Conservation (phyloP, 1,140 invertebrate genomes). For the Neodiprion lecontei region DNA sequence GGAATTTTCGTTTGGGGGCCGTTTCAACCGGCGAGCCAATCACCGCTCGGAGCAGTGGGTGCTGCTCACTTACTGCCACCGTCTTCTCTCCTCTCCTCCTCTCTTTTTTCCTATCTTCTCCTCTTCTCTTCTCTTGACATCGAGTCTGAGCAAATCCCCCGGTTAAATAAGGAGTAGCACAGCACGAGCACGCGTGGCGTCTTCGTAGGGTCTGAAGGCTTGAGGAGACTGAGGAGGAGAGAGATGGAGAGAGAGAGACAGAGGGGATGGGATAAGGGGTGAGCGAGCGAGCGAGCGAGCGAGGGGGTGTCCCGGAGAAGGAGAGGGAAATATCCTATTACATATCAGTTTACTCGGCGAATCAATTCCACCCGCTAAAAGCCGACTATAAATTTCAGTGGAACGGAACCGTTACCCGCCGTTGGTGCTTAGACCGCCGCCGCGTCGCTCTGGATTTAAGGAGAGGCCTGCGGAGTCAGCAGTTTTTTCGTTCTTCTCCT, state of each 20-base stretch:
- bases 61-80: slow-evolving; percentile 29
- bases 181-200: slow-evolving; percentile 14
- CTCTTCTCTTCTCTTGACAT: slow-evolving; percentile 29
- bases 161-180: slow-evolving; percentile 5
- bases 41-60: not conserved
- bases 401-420: not conserved
- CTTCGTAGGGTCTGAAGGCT: slow-evolving; percentile 15
- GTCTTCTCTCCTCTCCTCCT: slow-evolving; percentile 23
- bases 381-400: not conserved
- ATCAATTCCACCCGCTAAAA: slow-evolving; percentile 7
- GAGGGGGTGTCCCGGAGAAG: not conserved
- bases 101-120: slow-evolving; percentile 29
- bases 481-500: not conserved
- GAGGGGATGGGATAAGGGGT: slow-evolving; percentile 8
- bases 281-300: not conserved
- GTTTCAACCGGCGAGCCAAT: not conserved
- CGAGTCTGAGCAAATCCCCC: slow-evolving; percentile 3
- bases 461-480: slow-evolving; percentile 1
- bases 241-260: slow-evolving; percentile 33
- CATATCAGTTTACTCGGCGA: slow-evolving; percentile 7
- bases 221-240: slow-evolving; percentile 9
- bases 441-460: not conserved
- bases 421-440: not conserved
- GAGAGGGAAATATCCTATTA: slow-evolving; percentile 5
- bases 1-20: no score